Percentiles rank a stretch among this genome's conserved stretches.
phyloP scores from a whole-genome alignment of 2,113 vertebrate species.

The Sarotherodon lohbergeri region DNA sequence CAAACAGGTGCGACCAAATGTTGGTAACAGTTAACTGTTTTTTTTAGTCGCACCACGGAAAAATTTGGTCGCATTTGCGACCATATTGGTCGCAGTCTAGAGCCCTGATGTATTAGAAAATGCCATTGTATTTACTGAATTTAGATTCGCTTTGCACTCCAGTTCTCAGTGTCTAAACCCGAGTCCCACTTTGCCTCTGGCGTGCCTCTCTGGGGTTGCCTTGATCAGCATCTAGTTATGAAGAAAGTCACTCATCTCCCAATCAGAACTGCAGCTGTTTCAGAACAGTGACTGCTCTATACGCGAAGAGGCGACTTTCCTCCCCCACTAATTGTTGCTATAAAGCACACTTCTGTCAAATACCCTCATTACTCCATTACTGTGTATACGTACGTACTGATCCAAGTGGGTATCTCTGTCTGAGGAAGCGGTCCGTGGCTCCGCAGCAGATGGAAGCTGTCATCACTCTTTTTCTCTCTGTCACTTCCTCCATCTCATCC shows the following conservation, averaged over 20 bases:
- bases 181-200: not conserved
- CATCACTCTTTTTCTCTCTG: constrained; percentile 3
- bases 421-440: constrained; percentile 12
- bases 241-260: not conserved
- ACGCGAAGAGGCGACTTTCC: constrained; percentile 29
- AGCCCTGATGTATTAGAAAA: not conserved
- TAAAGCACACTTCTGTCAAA: constrained; percentile 42
- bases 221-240: not conserved
- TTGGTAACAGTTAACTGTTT: too few relatives aligned
- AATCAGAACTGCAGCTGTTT: constrained; percentile 35
- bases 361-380: constrained; percentile 55
- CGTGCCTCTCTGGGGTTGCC: not conserved
- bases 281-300: constrained; percentile 13
- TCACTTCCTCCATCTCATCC: constrained; percentile 17
- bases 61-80: too few relatives aligned
- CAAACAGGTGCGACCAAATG: too few relatives aligned
- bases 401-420: constrained; percentile 41
- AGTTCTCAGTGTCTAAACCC: not conserved
- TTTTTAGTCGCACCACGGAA: too few relatives aligned
- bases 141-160: not conserved
- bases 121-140: not conserved
- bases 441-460: constrained; percentile 52
- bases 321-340: constrained; percentile 39
- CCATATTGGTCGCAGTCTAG: too few relatives aligned
- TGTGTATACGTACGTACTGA: constrained; percentile 12